Evolutionary conservation across 92 coral and sea anemone genomes (phyloP).

Genomic region (Paragorgia papillata): DNA sequence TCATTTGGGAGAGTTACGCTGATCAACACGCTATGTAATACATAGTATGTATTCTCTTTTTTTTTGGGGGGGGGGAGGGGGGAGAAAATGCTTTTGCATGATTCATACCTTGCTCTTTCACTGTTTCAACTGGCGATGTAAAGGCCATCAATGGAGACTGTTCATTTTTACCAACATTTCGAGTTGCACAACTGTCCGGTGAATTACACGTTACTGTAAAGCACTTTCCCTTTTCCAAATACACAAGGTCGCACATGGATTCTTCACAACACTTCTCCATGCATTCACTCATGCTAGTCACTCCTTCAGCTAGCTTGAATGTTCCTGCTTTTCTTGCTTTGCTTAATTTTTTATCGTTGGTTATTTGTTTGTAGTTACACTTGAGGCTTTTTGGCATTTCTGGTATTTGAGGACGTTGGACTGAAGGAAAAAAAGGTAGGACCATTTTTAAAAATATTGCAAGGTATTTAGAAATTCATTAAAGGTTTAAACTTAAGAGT

Average conservation of each 20-base stretch:
- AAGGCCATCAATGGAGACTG: conserved; percentile 24
- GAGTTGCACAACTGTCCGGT: conserved; percentile 45
- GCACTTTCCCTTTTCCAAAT: conserved; percentile 71
- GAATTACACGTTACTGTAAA: conserved; percentile 79
- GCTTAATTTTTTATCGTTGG: conserved; percentile 71
- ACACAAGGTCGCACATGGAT: conserved; percentile 78
- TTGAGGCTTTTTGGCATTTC: conserved; percentile 70
- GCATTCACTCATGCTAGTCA: conserved; percentile 74
- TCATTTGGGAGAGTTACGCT: no score
- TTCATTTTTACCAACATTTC: background rate
- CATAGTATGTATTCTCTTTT: no score
- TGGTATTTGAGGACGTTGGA: conserved; percentile 72
- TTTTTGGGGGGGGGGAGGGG: no score
- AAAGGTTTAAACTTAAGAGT: no score
- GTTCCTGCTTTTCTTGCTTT: conserved; percentile 67
- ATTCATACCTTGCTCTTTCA: conserved; percentile 11
- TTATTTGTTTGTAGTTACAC: conserved; percentile 78
- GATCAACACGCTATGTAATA: no score
- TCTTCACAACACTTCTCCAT: conserved; percentile 86
- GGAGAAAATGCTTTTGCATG: no score
- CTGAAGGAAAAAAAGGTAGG: conserved; percentile 9
- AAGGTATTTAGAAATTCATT: no score
- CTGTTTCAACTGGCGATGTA: conserved; percentile 33
- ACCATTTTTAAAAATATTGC: no score
- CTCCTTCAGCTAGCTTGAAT: conserved; percentile 71